These are phyloP conservation scores for Ispidina lecontei DNA, from an alignment of 2,797 vertebrate genomes.

Conservation along the genomic window DNA sequence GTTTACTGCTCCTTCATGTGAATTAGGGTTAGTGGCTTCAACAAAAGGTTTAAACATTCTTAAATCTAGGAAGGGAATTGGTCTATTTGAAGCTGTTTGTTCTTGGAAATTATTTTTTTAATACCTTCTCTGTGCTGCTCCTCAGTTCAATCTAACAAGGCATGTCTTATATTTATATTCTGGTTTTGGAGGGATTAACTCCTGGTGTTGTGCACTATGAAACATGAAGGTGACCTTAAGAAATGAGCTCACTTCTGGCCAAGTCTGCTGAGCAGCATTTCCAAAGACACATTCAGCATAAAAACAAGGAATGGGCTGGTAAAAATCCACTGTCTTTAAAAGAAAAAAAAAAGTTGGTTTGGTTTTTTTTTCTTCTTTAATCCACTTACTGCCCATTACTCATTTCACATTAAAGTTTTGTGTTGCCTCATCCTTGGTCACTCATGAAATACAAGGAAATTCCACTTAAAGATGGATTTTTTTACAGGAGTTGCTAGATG, in stretches of 20 bases:
- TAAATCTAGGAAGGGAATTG: not conserved
- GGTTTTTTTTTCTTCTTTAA: not conserved
- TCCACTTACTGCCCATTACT: constrained; percentile 5
- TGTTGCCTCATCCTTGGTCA: constrained; percentile 14
- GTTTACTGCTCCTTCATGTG: not conserved
- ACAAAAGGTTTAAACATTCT: not conserved
- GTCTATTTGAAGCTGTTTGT: not conserved
- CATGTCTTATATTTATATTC: not conserved
- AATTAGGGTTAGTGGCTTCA: not conserved
- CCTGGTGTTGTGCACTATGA: not conserved
- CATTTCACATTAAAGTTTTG: not conserved
- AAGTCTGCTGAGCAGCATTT: not conserved
- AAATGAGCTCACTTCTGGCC: constrained; percentile 48
- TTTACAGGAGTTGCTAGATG: not conserved
- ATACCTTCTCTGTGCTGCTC: fast-evolving
- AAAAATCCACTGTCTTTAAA: not conserved
- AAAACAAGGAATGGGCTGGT: constrained; percentile 4
- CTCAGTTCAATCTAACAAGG: not conserved
- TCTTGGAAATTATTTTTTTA: not conserved
- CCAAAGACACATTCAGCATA: constrained; percentile 32
- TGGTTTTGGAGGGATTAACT: constrained; percentile 2
- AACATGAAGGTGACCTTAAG: constrained; percentile 28
- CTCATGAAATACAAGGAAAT: not conserved
- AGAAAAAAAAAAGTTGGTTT: no score
- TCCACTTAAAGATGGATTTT: not conserved